Percentiles rank a stretch among this genome's conserved stretches.
Conservation (phyloP, 2,113 vertebrate species). For the Lasiurus cinereus region DNA sequence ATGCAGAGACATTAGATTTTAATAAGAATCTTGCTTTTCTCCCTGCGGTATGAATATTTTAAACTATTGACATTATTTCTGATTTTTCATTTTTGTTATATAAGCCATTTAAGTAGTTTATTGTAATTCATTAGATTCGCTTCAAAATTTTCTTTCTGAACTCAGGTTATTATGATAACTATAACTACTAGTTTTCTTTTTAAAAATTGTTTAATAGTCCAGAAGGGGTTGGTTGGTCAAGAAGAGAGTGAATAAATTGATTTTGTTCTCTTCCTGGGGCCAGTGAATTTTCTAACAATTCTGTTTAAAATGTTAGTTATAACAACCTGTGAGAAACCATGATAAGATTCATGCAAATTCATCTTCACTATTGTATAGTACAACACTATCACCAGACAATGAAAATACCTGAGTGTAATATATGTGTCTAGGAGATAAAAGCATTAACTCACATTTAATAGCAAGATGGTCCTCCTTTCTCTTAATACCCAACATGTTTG, state of each 20-base stretch:
- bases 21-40: not conserved
- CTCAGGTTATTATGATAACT: not conserved
- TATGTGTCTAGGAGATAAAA: not conserved
- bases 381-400: not conserved
- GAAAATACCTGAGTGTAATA: not conserved
- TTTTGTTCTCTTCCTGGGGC: not conserved
- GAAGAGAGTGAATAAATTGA: not conserved
- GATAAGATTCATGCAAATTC: not conserved
- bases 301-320: not conserved
- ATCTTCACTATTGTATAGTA: not conserved
- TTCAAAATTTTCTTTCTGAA: slow-evolving; percentile 6
- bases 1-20: not conserved
- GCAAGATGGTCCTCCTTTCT: not conserved
- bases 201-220: not conserved
- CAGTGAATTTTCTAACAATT: not conserved
- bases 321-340: not conserved
- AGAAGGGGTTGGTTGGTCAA: not conserved
- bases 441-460: not conserved
- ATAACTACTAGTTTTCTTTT: not conserved
- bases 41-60: not conserved
- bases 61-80: not conserved
- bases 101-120: not conserved
- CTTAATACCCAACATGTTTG: not conserved
- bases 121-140: not conserved
- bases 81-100: not conserved